A percentile compares a stretch with the other conserved stretches of the same genome.
These are phyloP conservation scores for Callipepla squamata DNA, from an alignment of 2,113 vertebrate genomes.

Conservation along the genomic window DNA sequence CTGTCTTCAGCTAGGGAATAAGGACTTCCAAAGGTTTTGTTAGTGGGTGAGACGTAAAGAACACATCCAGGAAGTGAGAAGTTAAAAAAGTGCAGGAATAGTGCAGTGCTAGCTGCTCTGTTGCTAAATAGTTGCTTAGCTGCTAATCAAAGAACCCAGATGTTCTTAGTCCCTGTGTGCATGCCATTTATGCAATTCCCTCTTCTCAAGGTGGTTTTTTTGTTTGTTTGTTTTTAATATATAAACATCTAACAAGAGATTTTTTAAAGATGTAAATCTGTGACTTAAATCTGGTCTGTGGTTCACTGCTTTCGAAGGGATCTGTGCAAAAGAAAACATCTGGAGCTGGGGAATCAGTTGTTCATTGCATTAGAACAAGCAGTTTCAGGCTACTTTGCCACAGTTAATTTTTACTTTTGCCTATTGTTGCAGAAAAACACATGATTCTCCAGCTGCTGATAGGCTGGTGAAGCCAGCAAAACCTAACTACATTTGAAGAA, in stretches of 20 bases:
- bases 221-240: not conserved
- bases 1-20: not conserved
- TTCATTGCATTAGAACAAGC: not conserved
- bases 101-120: not conserved
- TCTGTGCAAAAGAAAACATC: not conserved
- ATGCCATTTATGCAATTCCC: not conserved
- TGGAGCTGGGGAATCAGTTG: not conserved
- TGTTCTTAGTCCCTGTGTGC: accelerated
- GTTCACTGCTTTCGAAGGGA: not conserved
- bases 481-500: slow-evolving; percentile 65
- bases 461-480: slow-evolving; percentile 37
- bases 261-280: not conserved
- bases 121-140: not conserved
- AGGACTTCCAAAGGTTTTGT: not conserved
- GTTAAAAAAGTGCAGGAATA: not conserved
- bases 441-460: not conserved
- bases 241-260: not conserved
- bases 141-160: not conserved
- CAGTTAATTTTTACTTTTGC: slow-evolving; percentile 10
- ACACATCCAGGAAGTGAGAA: not conserved
- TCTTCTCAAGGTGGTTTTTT: not conserved
- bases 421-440: not conserved
- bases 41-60: accelerated
- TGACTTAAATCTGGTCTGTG: not conserved
- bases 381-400: not conserved